Evolutionary conservation across 2,888 invertebrate species (phyloP).

Genomic region (Hemaris fuciformis): DNA sequence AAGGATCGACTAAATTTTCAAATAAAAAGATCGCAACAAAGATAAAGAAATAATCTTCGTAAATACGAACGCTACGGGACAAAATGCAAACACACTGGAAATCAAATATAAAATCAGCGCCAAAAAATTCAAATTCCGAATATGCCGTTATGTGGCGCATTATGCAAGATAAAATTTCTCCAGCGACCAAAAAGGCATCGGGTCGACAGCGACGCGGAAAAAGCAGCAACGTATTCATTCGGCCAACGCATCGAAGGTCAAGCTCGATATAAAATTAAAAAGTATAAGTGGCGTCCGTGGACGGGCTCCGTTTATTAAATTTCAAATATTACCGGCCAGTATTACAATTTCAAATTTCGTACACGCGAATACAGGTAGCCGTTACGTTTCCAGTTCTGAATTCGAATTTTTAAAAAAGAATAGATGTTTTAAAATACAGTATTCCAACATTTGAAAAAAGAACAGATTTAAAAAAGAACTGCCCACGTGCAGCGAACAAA

Average conservation of each 20-base stretch:
- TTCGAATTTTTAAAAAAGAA: conserved; percentile 5
- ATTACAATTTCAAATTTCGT: conserved; percentile 76
- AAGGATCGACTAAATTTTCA: too few relatives aligned
- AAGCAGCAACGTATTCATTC: conserved; percentile 69
- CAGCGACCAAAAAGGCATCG: conserved; percentile 49
- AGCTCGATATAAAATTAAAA: conserved; percentile 77
- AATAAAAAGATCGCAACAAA: neutral
- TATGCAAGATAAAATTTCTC: conserved; percentile 29
- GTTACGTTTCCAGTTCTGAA: conserved; percentile 14
- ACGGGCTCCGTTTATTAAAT: conserved; percentile 66
- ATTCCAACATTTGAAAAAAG: conserved; percentile 8
- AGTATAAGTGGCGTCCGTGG: conserved; percentile 72
- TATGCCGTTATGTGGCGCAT: conserved; percentile 38
- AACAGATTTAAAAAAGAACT: neutral
- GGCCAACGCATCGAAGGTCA: conserved; percentile 73
- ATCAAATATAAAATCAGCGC: conserved; percentile 25
- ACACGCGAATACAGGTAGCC: conserved; percentile 17
- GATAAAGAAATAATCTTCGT: neutral
- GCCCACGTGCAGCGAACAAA: conserved; percentile 6
- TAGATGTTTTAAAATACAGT: conserved; percentile 4
- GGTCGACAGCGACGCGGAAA: conserved; percentile 41
- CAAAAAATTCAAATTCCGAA: conserved; percentile 20
- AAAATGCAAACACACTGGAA: conserved; percentile 20
- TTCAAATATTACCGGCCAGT: conserved; percentile 72
- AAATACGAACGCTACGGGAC: neutral